Conservation (phyloP, 2,888 invertebrate genomes). For the Adelphocoris suturalis region DNA sequence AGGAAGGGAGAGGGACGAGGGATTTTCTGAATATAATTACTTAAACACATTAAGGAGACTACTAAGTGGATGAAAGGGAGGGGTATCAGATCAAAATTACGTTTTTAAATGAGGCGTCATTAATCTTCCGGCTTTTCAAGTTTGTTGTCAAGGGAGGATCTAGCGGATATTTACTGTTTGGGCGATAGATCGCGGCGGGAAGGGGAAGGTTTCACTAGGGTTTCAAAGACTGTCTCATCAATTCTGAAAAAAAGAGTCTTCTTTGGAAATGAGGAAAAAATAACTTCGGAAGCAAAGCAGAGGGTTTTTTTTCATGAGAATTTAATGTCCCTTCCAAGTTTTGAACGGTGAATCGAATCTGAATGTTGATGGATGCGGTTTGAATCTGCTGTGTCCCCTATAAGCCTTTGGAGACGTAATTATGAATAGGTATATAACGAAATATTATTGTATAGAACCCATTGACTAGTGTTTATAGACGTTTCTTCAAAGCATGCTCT, state of each 20-base stretch:
- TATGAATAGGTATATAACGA: too few relatives aligned
- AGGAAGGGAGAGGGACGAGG: neutral
- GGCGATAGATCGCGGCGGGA: neutral
- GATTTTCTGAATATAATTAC: slow-evolving; percentile 54
- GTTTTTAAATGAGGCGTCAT: slow-evolving; percentile 64
- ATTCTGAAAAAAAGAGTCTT: slow-evolving; percentile 1
- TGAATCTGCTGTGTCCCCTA: neutral
- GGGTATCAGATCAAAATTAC: slow-evolving; percentile 66
- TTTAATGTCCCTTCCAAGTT: neutral
- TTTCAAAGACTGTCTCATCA: slow-evolving; percentile 30
- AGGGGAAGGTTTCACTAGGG: neutral
- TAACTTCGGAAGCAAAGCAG: neutral
- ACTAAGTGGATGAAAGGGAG: slow-evolving; percentile 26
- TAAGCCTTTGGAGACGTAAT: too few relatives aligned
- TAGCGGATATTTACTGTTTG: slow-evolving; percentile 52
- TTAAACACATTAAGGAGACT: slow-evolving; percentile 53
- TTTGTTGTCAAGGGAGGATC: slow-evolving; percentile 61
- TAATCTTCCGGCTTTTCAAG: slow-evolving; percentile 64
- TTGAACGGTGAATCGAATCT: neutral
- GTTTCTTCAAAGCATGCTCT: too few relatives aligned
- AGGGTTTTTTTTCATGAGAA: neutral
- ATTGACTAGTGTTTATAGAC: too few relatives aligned
- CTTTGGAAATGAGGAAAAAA: slow-evolving; percentile 12
- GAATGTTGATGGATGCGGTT: slow-evolving; percentile 20
- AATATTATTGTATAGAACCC: too few relatives aligned